Evolutionary conservation across 2,888 invertebrate species (phyloP), one percentile per base, ranked within the genome.

Genomic region (Macrostomum cliftonense): DNA sequence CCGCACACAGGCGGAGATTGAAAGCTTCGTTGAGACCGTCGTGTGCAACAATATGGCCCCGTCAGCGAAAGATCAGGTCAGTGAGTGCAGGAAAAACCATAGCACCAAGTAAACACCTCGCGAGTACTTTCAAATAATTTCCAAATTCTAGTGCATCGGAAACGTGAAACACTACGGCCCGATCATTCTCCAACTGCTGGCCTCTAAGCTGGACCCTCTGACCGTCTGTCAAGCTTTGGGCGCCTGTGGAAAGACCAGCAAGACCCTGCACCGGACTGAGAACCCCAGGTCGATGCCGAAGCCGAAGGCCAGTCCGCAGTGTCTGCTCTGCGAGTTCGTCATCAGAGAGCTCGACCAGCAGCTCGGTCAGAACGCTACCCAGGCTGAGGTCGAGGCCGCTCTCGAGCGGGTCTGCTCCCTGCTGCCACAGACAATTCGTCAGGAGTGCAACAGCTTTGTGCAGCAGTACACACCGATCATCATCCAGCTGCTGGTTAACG

Each of bases 271-370:
- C n/a, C n/a, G 28, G 9, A 28, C 28, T 28, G 28, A 28, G 4
- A n/a, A n/a, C n/a, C n/a, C n/a, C n/a, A 4, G 28, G 28, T 9
- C 9, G 28, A 28, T 7, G 28, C 28, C 28, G 5, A 28, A 28
- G 9, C 28, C 9, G 28, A 9, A 9, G 4, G 28, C 9, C 28
- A 43, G 17, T 42, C 40, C 14, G 40, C 13, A 46, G 19, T 46
- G 40, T 16, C 37, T 21, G 5, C 9, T 55, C 2, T 55, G 55
- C 46, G 45, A 55, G 45, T 46, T 53, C 46, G 53, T 50, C 13
- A 52, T 55, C 44, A 45, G 19, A n/a, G 44, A 40, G 20, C 7
- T 55, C 2, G 52, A 53, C n/a, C n/a, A 46, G 5, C 20, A 52
- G 1, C 12, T 55, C n/a, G 13, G 21, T n/a, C 42, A 19, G 11